Base-by-base conservation (phyloP, 2,888 invertebrate genomes). In the Athalia rosae region DNA sequence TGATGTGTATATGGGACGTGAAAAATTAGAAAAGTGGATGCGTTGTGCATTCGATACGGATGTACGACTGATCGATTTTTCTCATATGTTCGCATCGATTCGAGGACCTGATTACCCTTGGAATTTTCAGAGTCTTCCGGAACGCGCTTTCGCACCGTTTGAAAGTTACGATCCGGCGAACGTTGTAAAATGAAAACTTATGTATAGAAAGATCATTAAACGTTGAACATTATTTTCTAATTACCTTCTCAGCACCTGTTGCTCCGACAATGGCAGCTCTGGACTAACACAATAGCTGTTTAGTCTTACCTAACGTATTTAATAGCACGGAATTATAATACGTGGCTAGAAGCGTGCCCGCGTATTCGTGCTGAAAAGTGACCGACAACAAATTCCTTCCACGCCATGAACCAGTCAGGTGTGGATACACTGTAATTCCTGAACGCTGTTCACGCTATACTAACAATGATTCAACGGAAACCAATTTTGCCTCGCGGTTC, bases 201-300 rank as follows among this genome's bases (percentile, higher is more conserved):
- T 59, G n/a, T n/a, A 61, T 74, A 74, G 74, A 74, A 74, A 61
- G 61, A 61, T 58, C 71, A 71, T 59, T 59, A 59, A 41, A 56
- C 53, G 74, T 61, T 48, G n/a, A 62, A 62, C 62, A 28, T 48
- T 62, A 74, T 74, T 61, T 74, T 61, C 50, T 74, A 74, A 74
- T 74, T 74, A 74, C 74, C 61, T 61, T 61, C 62, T 15, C 15
- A 61, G 62, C 74, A 74, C 74, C 74, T 74, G 74, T 74, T 74
- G 74, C 74, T 74, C 61, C 74, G 74, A 74, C 74, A 61, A 74
- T 74, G 61, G 74, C 62, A 74, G 59, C 61, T 74, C 74, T 61
- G 74, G 59, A 74, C 48, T 74, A 47, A 61, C 50, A 74, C 74
- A 74, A 74, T 74, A 61, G 74, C 59, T 74, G 61, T 62, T 74